Conservation (phyloP, 2,797 vertebrate species). For the Eulemur mongoz region DNA sequence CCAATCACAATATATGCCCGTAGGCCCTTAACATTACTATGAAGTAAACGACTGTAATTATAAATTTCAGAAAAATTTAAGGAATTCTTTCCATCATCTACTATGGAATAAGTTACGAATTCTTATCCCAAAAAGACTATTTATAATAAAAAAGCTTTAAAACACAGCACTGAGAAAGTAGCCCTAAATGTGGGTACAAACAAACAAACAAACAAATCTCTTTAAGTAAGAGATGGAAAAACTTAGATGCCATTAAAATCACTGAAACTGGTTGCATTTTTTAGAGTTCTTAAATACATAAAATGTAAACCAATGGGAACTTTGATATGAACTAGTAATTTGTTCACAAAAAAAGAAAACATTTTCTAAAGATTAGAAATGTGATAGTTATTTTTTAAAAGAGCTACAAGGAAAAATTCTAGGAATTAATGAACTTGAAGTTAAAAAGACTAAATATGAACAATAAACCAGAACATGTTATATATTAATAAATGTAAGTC, state of each 20-base stretch:
- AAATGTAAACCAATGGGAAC: not conserved
- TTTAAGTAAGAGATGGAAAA: slow-evolving; percentile 37
- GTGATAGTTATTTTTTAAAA: not conserved
- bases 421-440: slow-evolving; percentile 9
- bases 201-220: not conserved
- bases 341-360: not conserved
- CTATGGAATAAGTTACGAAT: not conserved
- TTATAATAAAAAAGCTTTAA: not conserved
- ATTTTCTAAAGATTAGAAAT: slow-evolving; percentile 15
- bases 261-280: not conserved
- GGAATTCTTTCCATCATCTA: not conserved
- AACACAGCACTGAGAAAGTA: not conserved
- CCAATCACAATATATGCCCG: not conserved
- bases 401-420: slow-evolving; percentile 7
- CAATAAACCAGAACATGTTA: not conserved
- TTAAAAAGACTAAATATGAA: not conserved
- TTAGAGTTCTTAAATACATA: slow-evolving; percentile 20
- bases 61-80: slow-evolving; percentile 1
- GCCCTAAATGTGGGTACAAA: not conserved
- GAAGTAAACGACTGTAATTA: slow-evolving; percentile 30
- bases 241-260: slow-evolving; percentile 18
- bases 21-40: not conserved
- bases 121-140: not conserved
- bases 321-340: not conserved
- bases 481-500: not conserved